phyloP scores from a whole-genome alignment of 2,113 vertebrate species.

The Poicephalus gulielmi region DNA sequence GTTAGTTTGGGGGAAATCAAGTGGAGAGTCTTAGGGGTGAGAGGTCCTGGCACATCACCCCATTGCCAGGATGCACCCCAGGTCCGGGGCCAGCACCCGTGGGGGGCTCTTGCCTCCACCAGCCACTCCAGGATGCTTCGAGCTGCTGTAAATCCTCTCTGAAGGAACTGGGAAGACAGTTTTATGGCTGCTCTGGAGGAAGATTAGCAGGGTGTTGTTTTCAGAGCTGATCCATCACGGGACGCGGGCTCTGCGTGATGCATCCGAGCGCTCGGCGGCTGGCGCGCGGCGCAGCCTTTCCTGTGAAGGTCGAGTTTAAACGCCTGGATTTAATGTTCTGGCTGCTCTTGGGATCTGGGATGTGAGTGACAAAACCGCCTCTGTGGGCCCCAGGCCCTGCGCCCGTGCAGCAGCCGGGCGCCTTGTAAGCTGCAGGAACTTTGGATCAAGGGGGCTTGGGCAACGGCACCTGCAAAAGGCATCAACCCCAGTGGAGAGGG shows the following conservation, averaged over 20 bases:
- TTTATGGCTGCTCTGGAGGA: conserved; percentile 36
- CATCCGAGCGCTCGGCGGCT: neutral
- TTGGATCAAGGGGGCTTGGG: neutral
- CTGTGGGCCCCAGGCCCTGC: accelerated
- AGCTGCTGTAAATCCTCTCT: conserved; percentile 22
- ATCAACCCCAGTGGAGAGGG: neutral
- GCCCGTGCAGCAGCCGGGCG: accelerated
- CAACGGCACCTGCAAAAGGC: conserved; percentile 39
- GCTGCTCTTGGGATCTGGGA: neutral
- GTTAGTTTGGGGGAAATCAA: accelerated
- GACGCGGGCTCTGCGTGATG: neutral
- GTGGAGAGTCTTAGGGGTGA: neutral
- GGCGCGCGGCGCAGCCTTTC: neutral
- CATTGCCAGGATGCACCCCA: neutral
- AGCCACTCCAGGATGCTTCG: neutral
- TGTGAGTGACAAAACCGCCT: neutral
- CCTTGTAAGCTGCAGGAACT: accelerated
- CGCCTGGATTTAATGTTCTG: neutral
- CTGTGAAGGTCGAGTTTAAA: neutral
- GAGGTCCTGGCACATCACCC: neutral
- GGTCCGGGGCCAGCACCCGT: accelerated
- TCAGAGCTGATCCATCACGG: conserved; percentile 19
- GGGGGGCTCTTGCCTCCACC: accelerated
- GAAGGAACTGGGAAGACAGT: conserved; percentile 25
- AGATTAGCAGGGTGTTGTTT: conserved; percentile 32